Evolutionary conservation across 2,888 invertebrate species (phyloP).

Genomic region (Electrophaes corylata): DNA sequence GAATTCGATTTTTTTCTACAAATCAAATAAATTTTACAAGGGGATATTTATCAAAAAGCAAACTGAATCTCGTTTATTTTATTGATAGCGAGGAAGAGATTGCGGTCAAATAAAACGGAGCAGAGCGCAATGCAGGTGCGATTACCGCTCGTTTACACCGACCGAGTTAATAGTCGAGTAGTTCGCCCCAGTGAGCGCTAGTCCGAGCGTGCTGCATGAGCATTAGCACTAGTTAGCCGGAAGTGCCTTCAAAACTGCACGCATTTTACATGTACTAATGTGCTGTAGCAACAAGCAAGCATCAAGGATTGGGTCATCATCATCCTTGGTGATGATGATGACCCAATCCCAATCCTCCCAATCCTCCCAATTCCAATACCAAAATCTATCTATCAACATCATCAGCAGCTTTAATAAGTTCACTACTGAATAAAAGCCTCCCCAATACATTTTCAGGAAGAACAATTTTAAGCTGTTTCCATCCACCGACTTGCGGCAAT

Average conservation of each 20-base stretch:
- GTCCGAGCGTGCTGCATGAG: background rate
- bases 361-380: no score
- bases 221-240: background rate
- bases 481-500: no score
- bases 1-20: background rate
- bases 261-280: no score
- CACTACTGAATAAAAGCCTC: no score
- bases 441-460: no score
- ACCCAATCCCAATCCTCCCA: no score
- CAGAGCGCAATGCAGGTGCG: conserved; percentile 23
- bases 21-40: conserved; percentile 4
- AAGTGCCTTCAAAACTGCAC: background rate
- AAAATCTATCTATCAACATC: no score
- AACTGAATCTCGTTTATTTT: conserved; percentile 10
- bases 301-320: no score
- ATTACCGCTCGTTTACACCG: conserved; percentile 8
- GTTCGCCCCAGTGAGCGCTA: conserved; percentile 9
- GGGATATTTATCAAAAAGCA: conserved; percentile 13
- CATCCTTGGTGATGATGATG: no score
- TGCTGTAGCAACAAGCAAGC: no score
- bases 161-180: conserved; percentile 6
- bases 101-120: conserved; percentile 14
- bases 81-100: conserved; percentile 4
- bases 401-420: no score
- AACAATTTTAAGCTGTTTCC: no score